These are phyloP conservation scores for Aldrovandia affinis DNA, from an alignment of 2,797 vertebrate genomes.

Conservation along the genomic window DNA sequence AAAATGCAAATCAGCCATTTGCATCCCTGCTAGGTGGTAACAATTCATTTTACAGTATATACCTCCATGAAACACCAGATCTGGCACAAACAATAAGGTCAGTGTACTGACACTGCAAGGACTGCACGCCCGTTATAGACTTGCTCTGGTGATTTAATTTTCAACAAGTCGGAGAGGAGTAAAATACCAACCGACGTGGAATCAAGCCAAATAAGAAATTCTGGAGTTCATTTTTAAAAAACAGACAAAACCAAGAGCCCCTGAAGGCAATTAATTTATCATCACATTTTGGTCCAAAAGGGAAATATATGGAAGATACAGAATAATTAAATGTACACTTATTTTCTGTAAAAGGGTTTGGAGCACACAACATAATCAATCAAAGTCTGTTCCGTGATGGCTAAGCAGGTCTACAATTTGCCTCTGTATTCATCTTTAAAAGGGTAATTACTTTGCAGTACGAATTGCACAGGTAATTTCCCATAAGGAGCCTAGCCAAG, in stretches of 20 bases:
- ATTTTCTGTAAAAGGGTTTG: not conserved
- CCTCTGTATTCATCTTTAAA: not conserved
- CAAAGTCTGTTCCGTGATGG: not conserved
- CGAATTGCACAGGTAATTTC: not conserved
- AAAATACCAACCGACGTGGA: not conserved
- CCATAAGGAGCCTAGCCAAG: not conserved
- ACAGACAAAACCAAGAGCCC: not conserved
- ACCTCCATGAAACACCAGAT: not conserved
- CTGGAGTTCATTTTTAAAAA: not conserved
- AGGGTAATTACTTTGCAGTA: not conserved
- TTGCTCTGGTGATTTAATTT: conserved; percentile 1
- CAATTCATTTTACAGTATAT: not conserved
- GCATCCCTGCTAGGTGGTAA: not conserved
- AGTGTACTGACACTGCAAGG: not conserved
- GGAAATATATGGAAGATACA: not conserved
- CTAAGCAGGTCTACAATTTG: not conserved
- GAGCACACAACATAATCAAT: not conserved
- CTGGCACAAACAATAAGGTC: not conserved
- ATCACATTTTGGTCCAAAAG: not conserved
- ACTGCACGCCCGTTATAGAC: not conserved
- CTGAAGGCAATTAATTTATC: not conserved
- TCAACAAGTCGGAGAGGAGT: not conserved
- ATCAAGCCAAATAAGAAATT: not conserved
- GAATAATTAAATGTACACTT: not conserved
- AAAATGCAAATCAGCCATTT: not conserved